These are phyloP conservation scores for Chironomus riparius DNA, from an alignment of 2,888 invertebrate species.

Conservation along the genomic window DNA sequence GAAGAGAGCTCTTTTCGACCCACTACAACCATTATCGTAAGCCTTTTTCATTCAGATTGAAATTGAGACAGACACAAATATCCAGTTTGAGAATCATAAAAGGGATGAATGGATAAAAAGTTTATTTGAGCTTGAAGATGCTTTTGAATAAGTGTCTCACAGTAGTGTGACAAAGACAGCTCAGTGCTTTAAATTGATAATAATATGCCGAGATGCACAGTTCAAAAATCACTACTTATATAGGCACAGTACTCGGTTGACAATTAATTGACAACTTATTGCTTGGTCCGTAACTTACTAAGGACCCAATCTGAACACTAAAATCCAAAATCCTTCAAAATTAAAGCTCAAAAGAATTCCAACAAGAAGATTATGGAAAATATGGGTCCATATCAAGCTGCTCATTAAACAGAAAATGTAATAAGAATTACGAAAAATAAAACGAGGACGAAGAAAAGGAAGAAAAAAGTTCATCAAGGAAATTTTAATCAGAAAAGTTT, in stretches of 20 bases:
- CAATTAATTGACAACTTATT: too few species aligned
- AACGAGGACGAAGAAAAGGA: background rate
- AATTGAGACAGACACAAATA: too few species aligned
- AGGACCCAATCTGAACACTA: background rate
- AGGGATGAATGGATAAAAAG: background rate
- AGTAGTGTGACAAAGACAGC: too few species aligned
- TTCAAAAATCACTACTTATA: too few species aligned
- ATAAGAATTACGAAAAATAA: background rate
- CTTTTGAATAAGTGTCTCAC: background rate
- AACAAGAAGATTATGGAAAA: background rate
- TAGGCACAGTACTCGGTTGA: too few species aligned
- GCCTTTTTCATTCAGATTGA: too few species aligned
- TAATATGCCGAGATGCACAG: too few species aligned
- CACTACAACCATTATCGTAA: too few species aligned
- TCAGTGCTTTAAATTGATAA: too few species aligned
- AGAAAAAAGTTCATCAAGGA: background rate
- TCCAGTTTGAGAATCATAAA: too few species aligned
- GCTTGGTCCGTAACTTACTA: too few species aligned
- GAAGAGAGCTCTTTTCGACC: too few species aligned
- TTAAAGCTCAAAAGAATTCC: background rate
- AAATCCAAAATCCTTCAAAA: background rate
- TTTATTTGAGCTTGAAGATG: background rate
- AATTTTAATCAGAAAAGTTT: conserved; percentile 7
- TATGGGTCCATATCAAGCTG: background rate
- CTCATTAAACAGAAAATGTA: background rate